A percentile compares a stretch with the other conserved stretches of the same genome.
phyloP scores from a whole-genome alignment of 92 coral and sea anemone genomes.

The Galaxea fascicularis region DNA sequence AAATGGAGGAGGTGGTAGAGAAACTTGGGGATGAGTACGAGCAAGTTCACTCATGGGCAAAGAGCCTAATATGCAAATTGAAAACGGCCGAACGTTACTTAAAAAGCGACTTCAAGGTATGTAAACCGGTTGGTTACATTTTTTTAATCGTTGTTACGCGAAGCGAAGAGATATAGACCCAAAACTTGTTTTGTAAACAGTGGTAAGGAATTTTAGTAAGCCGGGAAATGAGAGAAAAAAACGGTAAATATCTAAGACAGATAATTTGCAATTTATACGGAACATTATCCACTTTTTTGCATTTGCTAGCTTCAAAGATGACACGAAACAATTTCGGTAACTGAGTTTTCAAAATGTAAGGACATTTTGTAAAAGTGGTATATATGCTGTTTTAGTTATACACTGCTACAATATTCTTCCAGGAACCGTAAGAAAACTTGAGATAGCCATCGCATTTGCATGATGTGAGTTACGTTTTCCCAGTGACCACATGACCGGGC shows the following conservation, averaged over 20 bases:
- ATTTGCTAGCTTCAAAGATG: too few species aligned
- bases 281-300: too few species aligned
- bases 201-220: not conserved
- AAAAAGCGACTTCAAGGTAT: slow-evolving; percentile 67
- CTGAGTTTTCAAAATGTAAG: too few species aligned
- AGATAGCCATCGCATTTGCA: not conserved
- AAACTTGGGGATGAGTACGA: slow-evolving; percentile 62
- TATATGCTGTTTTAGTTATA: not conserved
- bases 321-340: too few species aligned
- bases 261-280: too few species aligned
- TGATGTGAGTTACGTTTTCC: not conserved
- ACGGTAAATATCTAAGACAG: not conserved
- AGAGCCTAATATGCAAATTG: slow-evolving; percentile 45
- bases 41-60: slow-evolving; percentile 63
- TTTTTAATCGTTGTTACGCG: not conserved
- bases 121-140: not conserved
- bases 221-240: not conserved
- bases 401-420: not conserved
- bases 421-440: not conserved
- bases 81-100: slow-evolving; percentile 62
- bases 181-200: too few species aligned
- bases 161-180: not conserved
- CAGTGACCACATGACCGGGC: not conserved
- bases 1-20: slow-evolving; percentile 61
- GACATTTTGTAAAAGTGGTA: too few species aligned